A percentile compares a stretch with the other conserved stretches of the same genome.
phyloP scores from a whole-genome alignment of 2,113 vertebrate genomes.

The Sylvilagus bachmani region DNA sequence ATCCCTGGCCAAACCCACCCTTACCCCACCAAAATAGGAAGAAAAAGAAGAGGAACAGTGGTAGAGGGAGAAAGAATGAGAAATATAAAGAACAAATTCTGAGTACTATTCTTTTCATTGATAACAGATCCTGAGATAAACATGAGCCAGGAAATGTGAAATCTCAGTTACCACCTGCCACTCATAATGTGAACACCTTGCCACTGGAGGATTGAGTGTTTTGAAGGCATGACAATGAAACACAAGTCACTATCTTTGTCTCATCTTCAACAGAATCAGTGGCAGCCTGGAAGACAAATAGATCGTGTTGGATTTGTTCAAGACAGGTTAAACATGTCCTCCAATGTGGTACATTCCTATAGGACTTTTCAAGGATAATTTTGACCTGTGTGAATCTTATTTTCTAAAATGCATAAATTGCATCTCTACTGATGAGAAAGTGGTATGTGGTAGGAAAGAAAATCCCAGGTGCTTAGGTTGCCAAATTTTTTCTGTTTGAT shows the following conservation, averaged over 20 bases:
- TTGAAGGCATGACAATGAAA: constrained; percentile 55
- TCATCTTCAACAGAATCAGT: constrained; percentile 56
- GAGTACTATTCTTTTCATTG: constrained; percentile 27
- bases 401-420: constrained; percentile 29
- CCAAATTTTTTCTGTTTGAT: not conserved
- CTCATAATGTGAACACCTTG: not conserved
- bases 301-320: constrained; percentile 38
- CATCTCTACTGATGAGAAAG: not conserved
- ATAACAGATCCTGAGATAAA: constrained; percentile 46
- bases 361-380: constrained; percentile 28
- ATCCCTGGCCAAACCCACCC: not conserved
- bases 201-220: constrained; percentile 14
- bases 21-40: not conserved
- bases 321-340: constrained; percentile 38
- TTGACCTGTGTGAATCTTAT: constrained; percentile 12
- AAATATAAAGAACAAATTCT: constrained; percentile 9
- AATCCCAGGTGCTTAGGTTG: not conserved
- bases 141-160: constrained; percentile 42
- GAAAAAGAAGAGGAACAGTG: not conserved
- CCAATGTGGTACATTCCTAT: not conserved
- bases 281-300: constrained; percentile 58
- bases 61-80: not conserved
- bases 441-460: not conserved
- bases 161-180: constrained; percentile 39
- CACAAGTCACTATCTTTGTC: constrained; percentile 43